A percentile compares a stretch with the other conserved stretches of the same genome.
These are phyloP conservation scores for Celastrina argiolus DNA, from an alignment of 2,888 invertebrate genomes.

Conservation along the genomic window DNA sequence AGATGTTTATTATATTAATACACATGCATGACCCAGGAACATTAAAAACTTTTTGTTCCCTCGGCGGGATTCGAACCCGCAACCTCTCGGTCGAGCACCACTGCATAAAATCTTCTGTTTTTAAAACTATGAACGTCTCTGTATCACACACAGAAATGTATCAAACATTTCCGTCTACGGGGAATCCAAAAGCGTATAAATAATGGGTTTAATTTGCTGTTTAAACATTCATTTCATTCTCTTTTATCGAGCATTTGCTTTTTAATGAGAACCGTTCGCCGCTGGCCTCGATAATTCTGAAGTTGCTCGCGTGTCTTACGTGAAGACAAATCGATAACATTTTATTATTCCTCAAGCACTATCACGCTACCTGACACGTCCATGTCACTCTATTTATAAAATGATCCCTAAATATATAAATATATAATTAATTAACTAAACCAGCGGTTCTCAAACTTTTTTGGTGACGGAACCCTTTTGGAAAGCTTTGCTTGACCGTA, in stretches of 20 bases:
- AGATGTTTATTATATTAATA: too few species aligned
- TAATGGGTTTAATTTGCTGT: neutral
- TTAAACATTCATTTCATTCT: conserved; percentile 5
- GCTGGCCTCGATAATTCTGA: neutral
- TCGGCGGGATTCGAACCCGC: too few species aligned
- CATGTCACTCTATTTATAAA: neutral
- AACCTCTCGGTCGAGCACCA: too few species aligned
- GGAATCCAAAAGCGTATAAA: neutral
- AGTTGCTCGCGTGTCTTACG: conserved; percentile 11
- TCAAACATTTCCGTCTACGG: neutral
- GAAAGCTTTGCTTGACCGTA: too few species aligned
- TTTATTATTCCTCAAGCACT: conserved; percentile 4
- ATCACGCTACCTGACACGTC: neutral
- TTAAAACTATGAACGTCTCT: neutral
- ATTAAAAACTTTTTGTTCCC: too few species aligned
- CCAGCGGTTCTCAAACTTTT: too few species aligned
- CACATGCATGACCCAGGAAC: too few species aligned
- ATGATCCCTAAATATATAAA: neutral
- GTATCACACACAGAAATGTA: neutral
- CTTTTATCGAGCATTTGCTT: conserved; percentile 4
- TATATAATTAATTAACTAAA: too few species aligned
- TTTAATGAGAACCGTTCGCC: neutral
- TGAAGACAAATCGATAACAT: conserved; percentile 6
- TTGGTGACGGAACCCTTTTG: too few species aligned
- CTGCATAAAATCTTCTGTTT: too few species aligned